Evolutionary conservation across 2,888 invertebrate species (phyloP).

Genomic region (Aporophyla nigra): DNA sequence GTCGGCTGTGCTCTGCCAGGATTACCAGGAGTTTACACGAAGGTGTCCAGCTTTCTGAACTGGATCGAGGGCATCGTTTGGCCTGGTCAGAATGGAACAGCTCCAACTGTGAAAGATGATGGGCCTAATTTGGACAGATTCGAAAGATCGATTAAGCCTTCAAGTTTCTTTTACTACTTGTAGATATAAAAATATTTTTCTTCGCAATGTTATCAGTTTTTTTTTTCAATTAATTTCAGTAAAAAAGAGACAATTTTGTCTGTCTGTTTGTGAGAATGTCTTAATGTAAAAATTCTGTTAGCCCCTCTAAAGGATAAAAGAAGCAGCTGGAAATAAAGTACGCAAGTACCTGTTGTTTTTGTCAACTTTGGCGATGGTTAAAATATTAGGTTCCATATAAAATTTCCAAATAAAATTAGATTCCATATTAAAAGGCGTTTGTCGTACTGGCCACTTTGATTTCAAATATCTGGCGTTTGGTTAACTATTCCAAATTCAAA

Average conservation of each 20-base stretch:
- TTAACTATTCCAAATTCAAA: not conserved
- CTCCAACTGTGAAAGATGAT: not conserved
- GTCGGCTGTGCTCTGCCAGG: constrained; percentile 77
- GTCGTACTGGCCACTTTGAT: not conserved
- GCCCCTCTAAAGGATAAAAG: too few species aligned
- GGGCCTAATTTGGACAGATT: not conserved
- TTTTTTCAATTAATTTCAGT: too few species aligned
- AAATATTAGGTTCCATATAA: not conserved
- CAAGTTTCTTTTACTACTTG: too few species aligned
- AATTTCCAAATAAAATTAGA: not conserved
- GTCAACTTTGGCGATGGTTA: too few species aligned
- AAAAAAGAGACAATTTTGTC: too few species aligned
- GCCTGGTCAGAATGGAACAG: constrained; percentile 57
- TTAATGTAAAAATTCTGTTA: too few species aligned
- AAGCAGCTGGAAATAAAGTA: too few species aligned
- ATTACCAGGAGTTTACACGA: constrained; percentile 80
- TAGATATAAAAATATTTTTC: not conserved
- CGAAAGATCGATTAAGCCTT: not conserved
- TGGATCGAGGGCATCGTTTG: constrained; percentile 84
- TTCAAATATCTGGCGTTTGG: not conserved
- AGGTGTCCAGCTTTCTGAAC: constrained; percentile 78
- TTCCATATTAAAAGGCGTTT: not conserved
- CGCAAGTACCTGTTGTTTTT: too few species aligned
- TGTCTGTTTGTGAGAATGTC: too few species aligned
- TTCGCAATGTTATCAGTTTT: not conserved